Evolutionary conservation across 2,888 invertebrate genomes (phyloP), one percentile per base, ranked within the genome.

Genomic region (Drosophila mayaguana): DNA sequence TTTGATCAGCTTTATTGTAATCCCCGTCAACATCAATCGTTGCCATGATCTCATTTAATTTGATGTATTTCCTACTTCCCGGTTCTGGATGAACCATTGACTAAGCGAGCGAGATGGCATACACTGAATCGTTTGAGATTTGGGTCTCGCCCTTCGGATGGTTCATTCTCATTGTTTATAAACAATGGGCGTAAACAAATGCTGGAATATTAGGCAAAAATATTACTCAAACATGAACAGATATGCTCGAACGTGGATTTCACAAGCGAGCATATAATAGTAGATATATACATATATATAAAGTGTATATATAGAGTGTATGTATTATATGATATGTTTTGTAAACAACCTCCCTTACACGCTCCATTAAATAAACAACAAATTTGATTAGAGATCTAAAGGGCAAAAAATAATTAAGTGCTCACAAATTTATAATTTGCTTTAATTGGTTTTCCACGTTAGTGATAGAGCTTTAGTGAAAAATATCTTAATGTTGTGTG

Each of bases 121-220:
- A 42, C 5, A 42, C 2, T 5, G 43, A 45, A 22, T 22, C 64
- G 36, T 28, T 46, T 46, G 64, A 56, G 71, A 75, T 72, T 76
- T 65, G 59, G 65, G 42, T 48, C 59, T 65, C 16, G 76, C 75
- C 77, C 77, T 72, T 72, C 77, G 61, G 60, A 40, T 56, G 43
- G 43, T 59, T 65, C 36, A 43, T 65, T 60, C 51, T 25, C 62
- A 63, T 57, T 77, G 67, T 77, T 72, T 72, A 61, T 50, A 72
- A 67, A 62, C 67, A 55, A 32, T 11, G 36, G 45, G 42, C 55
- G 57, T 72, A 77, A 75, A 77, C 75, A 75, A 63, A 55, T 28
- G 42, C 25, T 56, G 14, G 25, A 63, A 61, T 38, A 75, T 60
- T 54, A 53, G 63, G 45, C 60, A 50, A 48, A 75, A 61, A 66